Evolutionary conservation across 2,113 vertebrate genomes (phyloP).

Genomic region (Mystacornis crossleyi): DNA sequence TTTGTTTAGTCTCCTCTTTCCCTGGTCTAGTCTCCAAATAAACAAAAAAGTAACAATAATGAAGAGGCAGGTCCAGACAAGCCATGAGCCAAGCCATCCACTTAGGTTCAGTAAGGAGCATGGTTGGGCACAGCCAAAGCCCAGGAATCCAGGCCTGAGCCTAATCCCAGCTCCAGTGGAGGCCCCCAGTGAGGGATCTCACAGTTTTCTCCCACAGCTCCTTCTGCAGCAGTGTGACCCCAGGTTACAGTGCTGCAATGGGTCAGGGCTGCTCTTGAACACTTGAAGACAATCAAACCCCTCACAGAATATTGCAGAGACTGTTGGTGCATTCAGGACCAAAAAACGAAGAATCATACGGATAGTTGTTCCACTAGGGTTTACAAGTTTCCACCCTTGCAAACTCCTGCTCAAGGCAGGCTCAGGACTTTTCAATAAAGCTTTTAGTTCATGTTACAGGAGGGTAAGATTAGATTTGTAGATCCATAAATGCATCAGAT

Average conservation of each 20-base stretch:
- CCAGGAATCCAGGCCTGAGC: neutral
- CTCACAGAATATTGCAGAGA: neutral
- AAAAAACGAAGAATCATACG: neutral
- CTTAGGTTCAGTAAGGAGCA: neutral
- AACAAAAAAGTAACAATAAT: neutral
- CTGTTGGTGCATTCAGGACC: neutral
- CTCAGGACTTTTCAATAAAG: neutral
- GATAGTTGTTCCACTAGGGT: neutral
- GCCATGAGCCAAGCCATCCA: neutral
- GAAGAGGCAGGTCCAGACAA: neutral
- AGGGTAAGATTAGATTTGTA: neutral
- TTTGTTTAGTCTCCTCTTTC: neutral
- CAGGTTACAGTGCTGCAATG: rapidly evolving
- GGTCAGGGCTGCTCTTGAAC: neutral
- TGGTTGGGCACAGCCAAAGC: neutral
- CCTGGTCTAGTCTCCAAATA: neutral
- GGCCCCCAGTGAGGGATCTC: neutral
- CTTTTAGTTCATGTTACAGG: neutral
- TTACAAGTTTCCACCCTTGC: neutral
- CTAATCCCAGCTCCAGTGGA: neutral
- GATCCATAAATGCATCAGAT: neutral
- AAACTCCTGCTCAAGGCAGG: neutral
- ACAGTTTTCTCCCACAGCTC: neutral
- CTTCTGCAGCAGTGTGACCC: neutral
- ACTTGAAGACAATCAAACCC: neutral